These are phyloP conservation scores for Onychostruthus taczanowskii DNA, from an alignment of 2,113 vertebrate genomes.

Conservation along the genomic window DNA sequence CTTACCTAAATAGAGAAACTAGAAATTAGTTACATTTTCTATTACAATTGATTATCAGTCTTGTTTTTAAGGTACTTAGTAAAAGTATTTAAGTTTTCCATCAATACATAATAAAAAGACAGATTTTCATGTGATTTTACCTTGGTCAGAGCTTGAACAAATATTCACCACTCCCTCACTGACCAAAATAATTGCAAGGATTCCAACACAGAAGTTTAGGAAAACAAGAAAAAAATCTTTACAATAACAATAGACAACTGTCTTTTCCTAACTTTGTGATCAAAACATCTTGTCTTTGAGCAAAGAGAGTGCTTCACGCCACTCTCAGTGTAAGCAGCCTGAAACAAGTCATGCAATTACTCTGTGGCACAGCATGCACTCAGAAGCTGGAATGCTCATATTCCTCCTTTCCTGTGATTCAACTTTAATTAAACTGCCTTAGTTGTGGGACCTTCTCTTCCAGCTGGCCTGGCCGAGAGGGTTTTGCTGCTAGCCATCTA, in stretches of 20 bases:
- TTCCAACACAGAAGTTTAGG: neutral
- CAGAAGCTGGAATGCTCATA: neutral
- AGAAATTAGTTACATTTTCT: neutral
- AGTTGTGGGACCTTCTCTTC: neutral
- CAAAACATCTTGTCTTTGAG: neutral
- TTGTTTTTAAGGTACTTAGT: neutral
- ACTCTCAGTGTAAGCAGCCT: neutral
- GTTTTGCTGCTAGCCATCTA: neutral
- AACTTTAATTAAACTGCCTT: neutral
- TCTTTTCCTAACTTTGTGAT: neutral
- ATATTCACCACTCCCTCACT: neutral
- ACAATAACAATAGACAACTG: neutral
- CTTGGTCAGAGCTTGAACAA: neutral
- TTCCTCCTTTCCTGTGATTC: neutral
- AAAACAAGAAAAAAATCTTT: neutral
- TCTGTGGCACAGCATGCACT: fast-evolving
- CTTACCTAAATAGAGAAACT: neutral
- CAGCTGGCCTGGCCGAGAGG: neutral
- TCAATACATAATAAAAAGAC: neutral
- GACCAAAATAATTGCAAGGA: neutral
- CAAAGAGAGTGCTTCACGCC: neutral
- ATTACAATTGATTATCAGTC: neutral
- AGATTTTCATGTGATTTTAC: neutral
- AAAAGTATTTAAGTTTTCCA: neutral
- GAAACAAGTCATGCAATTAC: neutral